Base-by-base conservation (phyloP, 2,888 invertebrate species). In the Ectropis crepuscularia region DNA sequence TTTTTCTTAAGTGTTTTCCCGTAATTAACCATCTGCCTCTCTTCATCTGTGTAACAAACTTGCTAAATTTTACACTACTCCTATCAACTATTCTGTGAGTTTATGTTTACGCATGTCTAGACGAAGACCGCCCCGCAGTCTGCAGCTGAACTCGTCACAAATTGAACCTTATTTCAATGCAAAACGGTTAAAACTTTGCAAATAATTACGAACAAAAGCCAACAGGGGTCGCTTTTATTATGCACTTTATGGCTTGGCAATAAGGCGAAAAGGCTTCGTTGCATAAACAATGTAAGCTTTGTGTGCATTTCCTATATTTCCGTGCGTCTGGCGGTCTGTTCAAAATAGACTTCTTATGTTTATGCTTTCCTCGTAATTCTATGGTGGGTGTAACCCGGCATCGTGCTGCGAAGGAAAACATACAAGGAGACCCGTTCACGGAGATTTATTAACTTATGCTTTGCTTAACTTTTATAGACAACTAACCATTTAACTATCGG, bases 31-130 rank as follows among this genome's bases (percentile, higher is more conserved):
- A n/a, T 55, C 55, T 47, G 46, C n/a, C 10, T 16, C 6, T 11
- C 1, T 39, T 9, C 38, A 36, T 28, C 0, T 55, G 50, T 50
- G 41, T 37, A 6, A 51, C 53, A 55, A 41, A 37, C 11, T 54
- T 57, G 60, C 66, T 59, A 71, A 69, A 70, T 68, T 63, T 57
- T 67, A 57, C 57, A 65, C 51, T 57, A 67, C 53, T 43, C 48
- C 60, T 60, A 50, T 53, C 58, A 64, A 46, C 70, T 69, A 72
- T 65, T 68, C 70, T 51, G 58, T 69, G 71, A 60, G 49, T 68
- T 72, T 58, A 77, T 78, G 74, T 75, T 76, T 77, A 83, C 85
- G 85, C 84, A 79, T 69, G 85, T 85, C 85, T 85, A 85, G 85
- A 85, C 85, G 63, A 72, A 57, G 63, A 63, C 59, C 59, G 63